These are phyloP conservation scores for Apis florea DNA, from an alignment of 1,140 invertebrate species.

Conservation along the genomic window DNA sequence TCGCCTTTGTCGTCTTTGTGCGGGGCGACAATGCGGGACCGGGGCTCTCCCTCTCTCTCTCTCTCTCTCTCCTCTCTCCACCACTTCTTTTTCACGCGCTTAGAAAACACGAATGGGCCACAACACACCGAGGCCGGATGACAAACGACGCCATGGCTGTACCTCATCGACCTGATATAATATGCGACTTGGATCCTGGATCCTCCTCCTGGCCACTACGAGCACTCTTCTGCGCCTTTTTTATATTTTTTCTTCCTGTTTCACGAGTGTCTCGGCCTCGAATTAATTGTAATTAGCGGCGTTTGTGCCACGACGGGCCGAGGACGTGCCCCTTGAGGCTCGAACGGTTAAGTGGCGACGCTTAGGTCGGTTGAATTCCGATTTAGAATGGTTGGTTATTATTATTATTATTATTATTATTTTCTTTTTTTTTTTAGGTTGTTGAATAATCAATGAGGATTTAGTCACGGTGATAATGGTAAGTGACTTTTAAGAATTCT, in stretches of 20 bases:
- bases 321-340: too few species aligned
- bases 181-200: conserved; percentile 61
- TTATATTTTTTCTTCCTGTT: background rate
- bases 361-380: background rate
- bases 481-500: too few species aligned
- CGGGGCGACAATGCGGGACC: conserved; percentile 71
- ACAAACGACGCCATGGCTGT: conserved; percentile 67
- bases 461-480: background rate
- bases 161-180: conserved; percentile 65
- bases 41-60: conserved; percentile 39
- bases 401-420: too few species aligned
- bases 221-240: background rate
- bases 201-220: conserved; percentile 25
- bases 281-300: conserved; percentile 49
- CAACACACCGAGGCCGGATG: conserved; percentile 67
- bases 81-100: conserved; percentile 58
- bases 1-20: conserved; percentile 76
- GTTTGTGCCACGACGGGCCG: conserved; percentile 10
- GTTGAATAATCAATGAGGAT: background rate
- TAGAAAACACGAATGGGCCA: conserved; percentile 62
- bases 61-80: conserved; percentile 46
- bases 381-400: too few species aligned
- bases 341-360: background rate
- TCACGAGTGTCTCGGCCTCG: conserved; percentile 1
- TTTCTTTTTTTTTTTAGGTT: background rate